phyloP scores from a whole-genome alignment of 2,888 invertebrate genomes.

The Tetranychus truncatus region DNA sequence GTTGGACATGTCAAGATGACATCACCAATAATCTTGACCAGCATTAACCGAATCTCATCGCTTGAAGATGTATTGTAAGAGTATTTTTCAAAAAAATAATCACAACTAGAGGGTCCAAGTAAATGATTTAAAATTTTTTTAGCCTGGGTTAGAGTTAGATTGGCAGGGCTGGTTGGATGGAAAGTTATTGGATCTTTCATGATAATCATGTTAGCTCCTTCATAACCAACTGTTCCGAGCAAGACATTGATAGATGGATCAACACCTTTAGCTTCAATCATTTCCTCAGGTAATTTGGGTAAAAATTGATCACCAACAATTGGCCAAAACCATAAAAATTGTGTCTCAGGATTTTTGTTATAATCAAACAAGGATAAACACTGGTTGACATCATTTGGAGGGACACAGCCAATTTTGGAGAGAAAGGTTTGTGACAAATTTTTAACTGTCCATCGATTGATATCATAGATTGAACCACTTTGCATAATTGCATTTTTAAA shows the following conservation, averaged over 20 bases:
- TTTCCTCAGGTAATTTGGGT: neutral
- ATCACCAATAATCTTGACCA: neutral
- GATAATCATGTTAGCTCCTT: neutral
- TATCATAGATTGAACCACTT: conserved; percentile 1
- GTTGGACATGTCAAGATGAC: neutral
- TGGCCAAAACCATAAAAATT: neutral
- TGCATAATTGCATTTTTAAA: conserved; percentile 12
- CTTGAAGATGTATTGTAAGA: neutral
- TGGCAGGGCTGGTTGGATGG: neutral
- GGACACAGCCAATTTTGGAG: neutral
- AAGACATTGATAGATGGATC: neutral
- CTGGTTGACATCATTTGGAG: neutral
- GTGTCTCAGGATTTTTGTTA: no score
- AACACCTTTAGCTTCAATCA: neutral
- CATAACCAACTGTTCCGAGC: conserved; percentile 2
- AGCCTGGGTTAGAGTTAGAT: neutral
- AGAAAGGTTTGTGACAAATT: neutral
- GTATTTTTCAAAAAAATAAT: neutral
- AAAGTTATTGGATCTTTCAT: neutral
- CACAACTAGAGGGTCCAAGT: neutral
- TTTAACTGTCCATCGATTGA: neutral
- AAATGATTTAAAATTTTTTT: neutral
- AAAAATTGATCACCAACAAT: conserved; percentile 10
- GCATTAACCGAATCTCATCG: neutral
- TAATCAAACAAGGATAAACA: neutral